A percentile compares a stretch with the other conserved stretches of the same genome.
Conservation (phyloP, 2,888 invertebrate species). For the Biston stratarius region DNA sequence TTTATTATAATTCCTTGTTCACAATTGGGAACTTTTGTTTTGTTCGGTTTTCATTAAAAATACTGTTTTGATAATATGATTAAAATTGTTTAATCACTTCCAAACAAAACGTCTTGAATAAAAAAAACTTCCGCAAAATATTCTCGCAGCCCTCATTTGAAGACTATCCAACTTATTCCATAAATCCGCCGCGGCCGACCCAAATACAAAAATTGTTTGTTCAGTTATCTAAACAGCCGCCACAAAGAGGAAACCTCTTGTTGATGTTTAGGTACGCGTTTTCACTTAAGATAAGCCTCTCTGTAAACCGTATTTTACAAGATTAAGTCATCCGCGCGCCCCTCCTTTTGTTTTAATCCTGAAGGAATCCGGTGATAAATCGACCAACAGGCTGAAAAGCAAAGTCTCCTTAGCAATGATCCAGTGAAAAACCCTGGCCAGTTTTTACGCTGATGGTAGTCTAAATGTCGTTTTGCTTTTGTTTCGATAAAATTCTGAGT, state of each 20-base stretch:
- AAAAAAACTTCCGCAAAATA: constrained; percentile 10
- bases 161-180: constrained; percentile 29
- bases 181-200: constrained; percentile 34
- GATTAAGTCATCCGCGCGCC: constrained; percentile 63
- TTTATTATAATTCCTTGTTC: too few species aligned
- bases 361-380: constrained; percentile 64
- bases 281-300: constrained; percentile 68
- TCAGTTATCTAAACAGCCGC: constrained; percentile 50
- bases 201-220: constrained; percentile 49
- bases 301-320: constrained; percentile 65
- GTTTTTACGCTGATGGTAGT: constrained; percentile 27
- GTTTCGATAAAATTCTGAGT: constrained; percentile 3
- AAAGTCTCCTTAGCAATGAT: constrained; percentile 43
- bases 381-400: constrained; percentile 51
- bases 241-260: constrained; percentile 53
- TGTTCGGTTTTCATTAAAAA: too few species aligned
- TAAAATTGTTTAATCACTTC: neutral
- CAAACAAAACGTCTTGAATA: neutral
- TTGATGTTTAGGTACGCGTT: constrained; percentile 65
- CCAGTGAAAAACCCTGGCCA: constrained; percentile 39
- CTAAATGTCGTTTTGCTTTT: constrained; percentile 10
- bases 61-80: neutral
- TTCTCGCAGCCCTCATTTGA: constrained; percentile 28
- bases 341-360: constrained; percentile 66
- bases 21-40: too few species aligned